These are phyloP conservation scores for Pseudoatta argentina DNA, from an alignment of 1,140 invertebrate species.

Conservation along the genomic window DNA sequence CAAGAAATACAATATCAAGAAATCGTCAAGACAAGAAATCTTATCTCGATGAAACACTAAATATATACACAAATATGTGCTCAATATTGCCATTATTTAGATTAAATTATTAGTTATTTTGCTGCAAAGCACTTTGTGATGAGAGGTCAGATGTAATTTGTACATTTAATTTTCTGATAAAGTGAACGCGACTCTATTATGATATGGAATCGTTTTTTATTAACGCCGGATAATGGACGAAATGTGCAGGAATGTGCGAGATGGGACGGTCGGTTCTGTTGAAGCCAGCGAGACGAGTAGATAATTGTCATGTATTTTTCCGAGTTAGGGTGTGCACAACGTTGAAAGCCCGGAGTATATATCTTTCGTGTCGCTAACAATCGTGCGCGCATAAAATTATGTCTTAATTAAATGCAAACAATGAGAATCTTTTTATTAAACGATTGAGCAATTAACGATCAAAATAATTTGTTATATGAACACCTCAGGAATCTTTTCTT, in stretches of 20 bases:
- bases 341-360: not conserved
- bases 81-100: not conserved
- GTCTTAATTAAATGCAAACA: not conserved
- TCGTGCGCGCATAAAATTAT: conserved; percentile 33
- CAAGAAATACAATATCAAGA: no score
- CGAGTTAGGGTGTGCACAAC: not conserved
- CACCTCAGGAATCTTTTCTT: not conserved
- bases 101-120: conserved; percentile 1
- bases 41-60: no score
- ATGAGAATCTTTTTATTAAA: not conserved
- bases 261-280: conserved; percentile 5
- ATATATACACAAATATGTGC: not conserved
- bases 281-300: conserved; percentile 46
- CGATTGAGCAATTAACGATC: conserved; percentile 13
- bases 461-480: not conserved
- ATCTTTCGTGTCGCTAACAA: conserved; percentile 10
- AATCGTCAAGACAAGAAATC: no score
- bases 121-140: conserved; percentile 14
- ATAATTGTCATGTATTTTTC: conserved; percentile 61
- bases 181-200: conserved; percentile 41
- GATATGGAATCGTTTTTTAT: conserved; percentile 49
- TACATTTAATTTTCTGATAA: conserved; percentile 55
- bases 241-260: conserved; percentile 60
- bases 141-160: conserved; percentile 41
- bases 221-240: conserved; percentile 49